Percentiles rank a stretch among this genome's conserved stretches.
Evolutionary conservation across 2,113 vertebrate species (phyloP).

Genomic region (Rhinogobius similis): DNA sequence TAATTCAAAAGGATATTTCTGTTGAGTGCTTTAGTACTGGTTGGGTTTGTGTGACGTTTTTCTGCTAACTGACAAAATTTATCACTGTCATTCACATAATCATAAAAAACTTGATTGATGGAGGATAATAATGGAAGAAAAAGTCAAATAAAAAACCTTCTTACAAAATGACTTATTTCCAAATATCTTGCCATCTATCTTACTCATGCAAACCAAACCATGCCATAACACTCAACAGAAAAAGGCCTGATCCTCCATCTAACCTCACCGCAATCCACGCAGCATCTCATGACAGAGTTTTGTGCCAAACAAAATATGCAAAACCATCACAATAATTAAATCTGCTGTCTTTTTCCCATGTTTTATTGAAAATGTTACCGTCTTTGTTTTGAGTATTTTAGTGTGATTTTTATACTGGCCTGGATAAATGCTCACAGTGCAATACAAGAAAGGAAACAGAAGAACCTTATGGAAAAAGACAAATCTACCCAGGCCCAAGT

Average conservation of each 20-base stretch:
- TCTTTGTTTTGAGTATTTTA: slow-evolving; percentile 3
- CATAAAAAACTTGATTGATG: too few relatives aligned
- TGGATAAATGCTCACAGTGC: background rate
- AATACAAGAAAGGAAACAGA: background rate
- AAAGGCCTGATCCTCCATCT: slow-evolving; percentile 17
- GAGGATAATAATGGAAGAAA: too few relatives aligned
- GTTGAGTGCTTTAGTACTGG: too few relatives aligned
- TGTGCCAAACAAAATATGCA: slow-evolving; percentile 70
- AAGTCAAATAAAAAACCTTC: too few relatives aligned
- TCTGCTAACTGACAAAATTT: too few relatives aligned
- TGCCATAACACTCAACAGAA: background rate
- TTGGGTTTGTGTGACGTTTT: too few relatives aligned
- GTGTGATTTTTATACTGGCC: slow-evolving; percentile 4
- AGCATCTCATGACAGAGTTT: slow-evolving; percentile 28
- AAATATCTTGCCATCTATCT: too few relatives aligned
- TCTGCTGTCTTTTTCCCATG: background rate
- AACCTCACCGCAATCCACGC: slow-evolving; percentile 42
- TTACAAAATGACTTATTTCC: too few relatives aligned
- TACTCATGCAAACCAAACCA: background rate
- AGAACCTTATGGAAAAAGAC: background rate
- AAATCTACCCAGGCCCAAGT: background rate
- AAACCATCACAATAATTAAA: slow-evolving; percentile 39
- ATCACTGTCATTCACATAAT: too few relatives aligned
- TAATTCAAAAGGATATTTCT: too few relatives aligned
- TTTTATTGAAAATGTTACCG: slow-evolving; percentile 12